Percentiles rank a stretch among this genome's conserved stretches.
These are phyloP conservation scores for Diaphora mendica DNA, from an alignment of 2,888 invertebrate species.

Conservation along the genomic window DNA sequence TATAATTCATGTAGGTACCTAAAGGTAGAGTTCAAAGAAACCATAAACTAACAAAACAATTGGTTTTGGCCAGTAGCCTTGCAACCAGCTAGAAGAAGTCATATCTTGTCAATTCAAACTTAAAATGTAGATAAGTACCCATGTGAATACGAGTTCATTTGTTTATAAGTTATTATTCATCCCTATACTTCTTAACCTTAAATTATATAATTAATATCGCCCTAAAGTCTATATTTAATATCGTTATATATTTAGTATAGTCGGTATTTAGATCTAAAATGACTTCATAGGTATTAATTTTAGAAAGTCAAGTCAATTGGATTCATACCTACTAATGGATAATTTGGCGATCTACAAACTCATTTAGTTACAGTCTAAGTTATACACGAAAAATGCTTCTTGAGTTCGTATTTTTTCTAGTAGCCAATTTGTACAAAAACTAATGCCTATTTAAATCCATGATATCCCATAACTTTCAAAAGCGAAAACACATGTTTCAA, in stretches of 20 bases:
- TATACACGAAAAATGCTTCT: neutral
- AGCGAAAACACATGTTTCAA: constrained; percentile 3
- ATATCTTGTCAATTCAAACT: neutral
- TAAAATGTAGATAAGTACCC: neutral
- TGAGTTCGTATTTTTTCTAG: neutral
- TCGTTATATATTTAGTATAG: no score
- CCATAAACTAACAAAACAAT: neutral
- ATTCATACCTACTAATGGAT: no score
- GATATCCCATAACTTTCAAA: neutral
- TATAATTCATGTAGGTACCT: neutral
- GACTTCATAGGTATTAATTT: no score
- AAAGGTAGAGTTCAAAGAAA: neutral
- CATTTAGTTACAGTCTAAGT: neutral
- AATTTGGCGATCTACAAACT: no score
- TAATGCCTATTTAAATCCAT: neutral
- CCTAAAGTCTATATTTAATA: no score
- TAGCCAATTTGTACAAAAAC: neutral
- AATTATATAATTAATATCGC: neutral
- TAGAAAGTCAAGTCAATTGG: no score
- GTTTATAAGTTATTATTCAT: neutral
- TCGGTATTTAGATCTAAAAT: no score
- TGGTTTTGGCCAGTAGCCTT: no score
- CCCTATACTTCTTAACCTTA: neutral
- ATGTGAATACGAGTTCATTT: neutral
- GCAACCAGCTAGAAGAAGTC: neutral